phyloP scores from a whole-genome alignment of 2,797 vertebrate species.

The Triplophysa yarkandensis region DNA sequence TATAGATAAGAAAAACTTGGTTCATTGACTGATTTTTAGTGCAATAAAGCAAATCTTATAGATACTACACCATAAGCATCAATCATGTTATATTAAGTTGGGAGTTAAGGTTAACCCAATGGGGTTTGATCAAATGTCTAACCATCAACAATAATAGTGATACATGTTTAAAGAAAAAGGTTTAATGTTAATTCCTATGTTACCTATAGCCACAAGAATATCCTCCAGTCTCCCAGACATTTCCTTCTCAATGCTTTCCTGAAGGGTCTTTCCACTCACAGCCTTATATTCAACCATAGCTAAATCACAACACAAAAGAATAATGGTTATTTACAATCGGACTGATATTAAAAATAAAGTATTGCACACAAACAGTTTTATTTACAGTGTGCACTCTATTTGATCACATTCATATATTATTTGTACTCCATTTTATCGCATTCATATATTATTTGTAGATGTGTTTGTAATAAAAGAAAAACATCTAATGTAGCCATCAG shows the following conservation, averaged over 20 bases:
- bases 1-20: no score
- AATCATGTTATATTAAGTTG: no score
- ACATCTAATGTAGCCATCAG: neutral
- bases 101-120: no score
- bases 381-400: neutral
- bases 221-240: conserved; percentile 82
- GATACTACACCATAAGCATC: no score
- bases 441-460: neutral
- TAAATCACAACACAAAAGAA: conserved; percentile 56
- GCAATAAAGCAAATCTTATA: no score
- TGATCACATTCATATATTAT: neutral
- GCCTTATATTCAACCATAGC: conserved; percentile 85
- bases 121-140: neutral
- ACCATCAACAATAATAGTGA: neutral
- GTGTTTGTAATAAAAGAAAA: neutral
- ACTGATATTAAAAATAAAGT: neutral
- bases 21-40: no score
- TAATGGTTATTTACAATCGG: neutral
- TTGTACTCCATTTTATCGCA: neutral
- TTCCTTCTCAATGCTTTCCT: conserved; percentile 86
- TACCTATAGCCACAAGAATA: conserved; percentile 85
- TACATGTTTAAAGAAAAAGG: neutral
- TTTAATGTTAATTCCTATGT: neutral
- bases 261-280: conserved; percentile 83
- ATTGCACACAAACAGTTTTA: neutral